phyloP scores from a whole-genome alignment of 2,888 invertebrate species.

The Harmothoe impar region DNA sequence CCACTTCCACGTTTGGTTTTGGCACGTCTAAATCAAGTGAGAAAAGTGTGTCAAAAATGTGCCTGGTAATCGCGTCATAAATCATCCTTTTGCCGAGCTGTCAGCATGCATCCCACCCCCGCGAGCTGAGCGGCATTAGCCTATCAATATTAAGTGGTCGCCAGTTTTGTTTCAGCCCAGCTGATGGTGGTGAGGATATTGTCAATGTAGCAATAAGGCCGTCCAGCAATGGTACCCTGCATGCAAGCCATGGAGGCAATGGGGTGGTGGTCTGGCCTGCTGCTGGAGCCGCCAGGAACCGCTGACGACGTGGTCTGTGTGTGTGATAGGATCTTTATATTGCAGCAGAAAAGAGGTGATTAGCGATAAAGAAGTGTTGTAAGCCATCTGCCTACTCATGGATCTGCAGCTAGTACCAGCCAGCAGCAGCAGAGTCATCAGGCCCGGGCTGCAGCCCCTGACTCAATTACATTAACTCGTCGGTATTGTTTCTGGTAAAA shows the following conservation, averaged over 20 bases:
- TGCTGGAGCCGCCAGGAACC: neutral
- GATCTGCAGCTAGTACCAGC: neutral
- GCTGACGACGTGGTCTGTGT: slow-evolving; percentile 12
- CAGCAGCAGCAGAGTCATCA: neutral
- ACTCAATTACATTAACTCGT: slow-evolving; percentile 54
- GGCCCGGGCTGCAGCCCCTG: neutral
- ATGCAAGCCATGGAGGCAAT: slow-evolving; percentile 32
- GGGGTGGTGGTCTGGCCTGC: neutral
- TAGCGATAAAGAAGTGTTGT: slow-evolving; percentile 50
- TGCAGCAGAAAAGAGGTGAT: slow-evolving; percentile 50
- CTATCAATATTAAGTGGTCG: slow-evolving; percentile 61
- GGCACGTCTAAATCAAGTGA: slow-evolving; percentile 58
- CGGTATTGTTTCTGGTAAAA: slow-evolving; percentile 54
- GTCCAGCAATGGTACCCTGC: slow-evolving; percentile 45
- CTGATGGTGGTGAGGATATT: slow-evolving; percentile 55
- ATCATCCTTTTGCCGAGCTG: slow-evolving; percentile 59
- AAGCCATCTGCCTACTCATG: slow-evolving; percentile 52
- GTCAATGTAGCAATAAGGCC: slow-evolving; percentile 59
- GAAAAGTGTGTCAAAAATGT: slow-evolving; percentile 62
- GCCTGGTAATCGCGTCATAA: slow-evolving; percentile 56
- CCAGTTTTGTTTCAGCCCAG: slow-evolving; percentile 61
- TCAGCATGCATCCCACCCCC: slow-evolving; percentile 17
- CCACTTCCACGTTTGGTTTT: slow-evolving; percentile 56
- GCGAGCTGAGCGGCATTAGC: slow-evolving; percentile 57
- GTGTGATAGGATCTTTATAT: slow-evolving; percentile 43